These are phyloP conservation scores for Phaethon lepturus DNA, from an alignment of 2,113 vertebrate species.

Conservation along the genomic window DNA sequence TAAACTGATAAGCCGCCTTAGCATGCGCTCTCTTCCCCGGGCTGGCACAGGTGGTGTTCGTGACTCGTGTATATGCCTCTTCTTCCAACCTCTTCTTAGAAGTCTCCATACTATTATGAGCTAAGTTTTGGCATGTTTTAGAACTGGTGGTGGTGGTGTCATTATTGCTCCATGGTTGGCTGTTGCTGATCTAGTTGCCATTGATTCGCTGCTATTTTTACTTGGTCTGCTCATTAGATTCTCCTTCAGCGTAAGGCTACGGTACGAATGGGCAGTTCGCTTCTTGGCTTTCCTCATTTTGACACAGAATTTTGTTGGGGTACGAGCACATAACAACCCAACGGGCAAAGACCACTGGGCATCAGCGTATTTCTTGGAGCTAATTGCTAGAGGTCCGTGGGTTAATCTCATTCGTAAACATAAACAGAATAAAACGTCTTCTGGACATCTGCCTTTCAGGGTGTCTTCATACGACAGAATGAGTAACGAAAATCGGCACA, in stretches of 20 bases:
- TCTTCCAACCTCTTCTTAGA: background rate
- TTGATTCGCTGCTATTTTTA: background rate
- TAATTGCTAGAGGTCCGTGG: fast-evolving
- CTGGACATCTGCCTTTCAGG: background rate
- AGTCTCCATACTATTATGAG: fast-evolving
- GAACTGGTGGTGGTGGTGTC: background rate
- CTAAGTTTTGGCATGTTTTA: background rate
- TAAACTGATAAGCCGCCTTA: background rate
- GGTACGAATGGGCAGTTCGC: fast-evolving
- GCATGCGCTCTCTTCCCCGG: background rate
- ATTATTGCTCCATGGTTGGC: background rate
- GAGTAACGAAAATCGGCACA: background rate
- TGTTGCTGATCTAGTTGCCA: background rate
- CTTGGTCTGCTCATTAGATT: background rate
- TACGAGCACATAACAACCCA: fast-evolving
- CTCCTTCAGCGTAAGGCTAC: fast-evolving
- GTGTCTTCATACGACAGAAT: background rate
- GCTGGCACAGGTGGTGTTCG: background rate
- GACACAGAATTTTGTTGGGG: background rate
- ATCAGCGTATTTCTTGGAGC: background rate
- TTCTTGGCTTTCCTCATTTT: fast-evolving
- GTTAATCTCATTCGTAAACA: background rate
- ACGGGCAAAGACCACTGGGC: background rate
- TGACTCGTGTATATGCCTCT: background rate
- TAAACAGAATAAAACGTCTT: background rate